Evolutionary conservation across 1,140 invertebrate genomes (phyloP).

Genomic region (Bombus superbus): DNA sequence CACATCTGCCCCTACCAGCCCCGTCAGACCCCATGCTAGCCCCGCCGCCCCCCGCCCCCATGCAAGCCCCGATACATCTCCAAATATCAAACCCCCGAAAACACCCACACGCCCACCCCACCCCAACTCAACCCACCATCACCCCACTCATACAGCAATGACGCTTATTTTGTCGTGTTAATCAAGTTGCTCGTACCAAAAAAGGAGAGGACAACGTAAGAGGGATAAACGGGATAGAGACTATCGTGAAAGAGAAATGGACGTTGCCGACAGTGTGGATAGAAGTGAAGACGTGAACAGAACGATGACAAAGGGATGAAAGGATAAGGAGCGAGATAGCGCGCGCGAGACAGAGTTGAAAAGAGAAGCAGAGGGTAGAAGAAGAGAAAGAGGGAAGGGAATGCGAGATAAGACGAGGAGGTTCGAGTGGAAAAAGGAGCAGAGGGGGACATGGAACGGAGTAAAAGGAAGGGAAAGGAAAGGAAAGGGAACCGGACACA

Average conservation of each 20-base stretch:
- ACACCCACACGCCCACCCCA: slow-evolving; percentile 29
- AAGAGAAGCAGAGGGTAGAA: background rate
- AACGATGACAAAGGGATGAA: slow-evolving; percentile 50
- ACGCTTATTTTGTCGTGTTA: slow-evolving; percentile 83
- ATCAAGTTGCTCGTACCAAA: slow-evolving; percentile 84
- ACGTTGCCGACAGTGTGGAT: slow-evolving; percentile 36
- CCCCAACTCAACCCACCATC: slow-evolving; percentile 43
- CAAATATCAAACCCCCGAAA: slow-evolving; percentile 62
- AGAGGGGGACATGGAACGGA: background rate
- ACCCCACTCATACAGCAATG: slow-evolving; percentile 75
- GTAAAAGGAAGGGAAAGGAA: background rate
- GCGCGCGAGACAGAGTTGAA: background rate
- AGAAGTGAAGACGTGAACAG: slow-evolving; percentile 44
- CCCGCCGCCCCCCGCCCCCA: background rate
- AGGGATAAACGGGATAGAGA: slow-evolving; percentile 40
- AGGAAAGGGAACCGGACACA: slow-evolving; percentile 28
- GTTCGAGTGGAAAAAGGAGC: background rate
- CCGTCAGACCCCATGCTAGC: slow-evolving; percentile 56
- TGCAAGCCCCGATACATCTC: slow-evolving; percentile 49
- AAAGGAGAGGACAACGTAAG: slow-evolving; percentile 61
- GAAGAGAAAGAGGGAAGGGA: slow-evolving; percentile 18
- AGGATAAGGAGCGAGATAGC: background rate
- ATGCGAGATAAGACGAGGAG: slow-evolving; percentile 14
- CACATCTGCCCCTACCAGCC: slow-evolving; percentile 33
- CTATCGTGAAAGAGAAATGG: slow-evolving; percentile 51